phyloP scores from a whole-genome alignment of 2,888 invertebrate genomes.

The Cremastinae sp. region DNA sequence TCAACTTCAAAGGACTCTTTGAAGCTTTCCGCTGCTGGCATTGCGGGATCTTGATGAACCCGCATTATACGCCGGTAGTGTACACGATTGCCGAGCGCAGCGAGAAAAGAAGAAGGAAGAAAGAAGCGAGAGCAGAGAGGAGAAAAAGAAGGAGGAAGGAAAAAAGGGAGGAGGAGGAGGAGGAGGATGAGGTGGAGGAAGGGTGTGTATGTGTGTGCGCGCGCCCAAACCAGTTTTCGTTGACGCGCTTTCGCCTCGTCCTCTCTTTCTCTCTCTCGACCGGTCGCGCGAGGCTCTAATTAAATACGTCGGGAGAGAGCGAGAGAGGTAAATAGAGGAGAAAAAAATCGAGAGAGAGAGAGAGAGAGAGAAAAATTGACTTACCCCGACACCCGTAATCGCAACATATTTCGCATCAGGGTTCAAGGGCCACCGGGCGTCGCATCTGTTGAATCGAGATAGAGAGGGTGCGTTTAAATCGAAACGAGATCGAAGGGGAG shows the following conservation, averaged over 20 bases:
- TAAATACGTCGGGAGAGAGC: slow-evolving; percentile 70
- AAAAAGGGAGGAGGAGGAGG: slow-evolving; percentile 27
- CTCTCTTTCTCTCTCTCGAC: slow-evolving; percentile 61
- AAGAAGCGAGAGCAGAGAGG: too few relatives aligned
- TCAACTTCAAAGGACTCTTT: slow-evolving; percentile 78
- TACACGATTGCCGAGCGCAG: too few relatives aligned
- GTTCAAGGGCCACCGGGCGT: too few relatives aligned
- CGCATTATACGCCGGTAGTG: slow-evolving; percentile 75
- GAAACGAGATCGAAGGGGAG: too few relatives aligned
- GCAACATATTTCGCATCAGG: too few relatives aligned
- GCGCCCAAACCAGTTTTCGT: slow-evolving; percentile 74
- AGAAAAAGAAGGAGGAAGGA: slow-evolving; percentile 17
- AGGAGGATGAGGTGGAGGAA: too few relatives aligned
- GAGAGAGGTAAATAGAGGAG: slow-evolving; percentile 1
- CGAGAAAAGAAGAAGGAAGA: too few relatives aligned
- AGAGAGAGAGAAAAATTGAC: slow-evolving; percentile 23
- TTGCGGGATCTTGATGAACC: slow-evolving; percentile 78
- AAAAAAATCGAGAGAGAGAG: background rate
- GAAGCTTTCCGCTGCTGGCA: slow-evolving; percentile 77
- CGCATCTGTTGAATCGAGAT: too few relatives aligned
- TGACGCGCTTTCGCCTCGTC: slow-evolving; percentile 62
- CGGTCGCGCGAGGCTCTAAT: slow-evolving; percentile 67
- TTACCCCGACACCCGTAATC: too few relatives aligned
- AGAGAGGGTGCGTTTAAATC: too few relatives aligned
- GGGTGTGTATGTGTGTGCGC: slow-evolving; percentile 63